These are phyloP conservation scores for Xiphorhynchus elegans DNA, from an alignment of 2,113 vertebrate genomes.

Conservation along the genomic window DNA sequence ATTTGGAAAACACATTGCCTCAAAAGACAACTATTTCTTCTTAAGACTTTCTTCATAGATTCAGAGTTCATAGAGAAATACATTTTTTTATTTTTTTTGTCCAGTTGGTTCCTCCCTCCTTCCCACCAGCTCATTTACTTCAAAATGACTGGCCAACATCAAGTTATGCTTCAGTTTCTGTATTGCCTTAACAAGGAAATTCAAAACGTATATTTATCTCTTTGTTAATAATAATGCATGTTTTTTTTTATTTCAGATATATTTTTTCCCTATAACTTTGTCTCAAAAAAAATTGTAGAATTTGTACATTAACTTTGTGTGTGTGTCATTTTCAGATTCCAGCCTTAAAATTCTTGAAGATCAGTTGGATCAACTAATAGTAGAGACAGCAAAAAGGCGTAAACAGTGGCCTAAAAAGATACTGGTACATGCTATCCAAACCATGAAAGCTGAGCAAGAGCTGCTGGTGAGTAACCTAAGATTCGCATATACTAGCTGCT, in stretches of 20 bases:
- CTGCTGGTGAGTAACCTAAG: conserved; percentile 80
- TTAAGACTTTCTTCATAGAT: neutral
- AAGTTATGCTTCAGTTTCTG: neutral
- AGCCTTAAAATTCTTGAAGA: conserved; percentile 81
- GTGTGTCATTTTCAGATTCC: conserved; percentile 59
- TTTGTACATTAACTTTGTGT: neutral
- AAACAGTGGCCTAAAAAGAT: conserved; percentile 85
- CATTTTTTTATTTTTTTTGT: fast-evolving
- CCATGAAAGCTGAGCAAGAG: conserved; percentile 85
- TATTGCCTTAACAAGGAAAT: neutral
- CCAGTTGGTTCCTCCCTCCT: neutral
- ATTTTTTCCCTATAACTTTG: neutral
- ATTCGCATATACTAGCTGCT: neutral
- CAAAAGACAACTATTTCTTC: neutral
- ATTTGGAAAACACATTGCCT: neutral
- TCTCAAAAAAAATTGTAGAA: neutral
- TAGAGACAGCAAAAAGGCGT: conserved; percentile 83
- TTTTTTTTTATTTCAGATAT: neutral
- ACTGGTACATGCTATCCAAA: conserved; percentile 77
- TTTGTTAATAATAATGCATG: neutral
- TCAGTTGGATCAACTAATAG: conserved; percentile 86
- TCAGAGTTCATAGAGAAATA: neutral
- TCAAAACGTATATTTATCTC: neutral
- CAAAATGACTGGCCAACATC: neutral
- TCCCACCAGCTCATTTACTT: neutral